Percentiles rank a stretch among this genome's conserved stretches.
Conservation (phyloP, 2,113 vertebrate species). For the Syngnathus typhle region DNA sequence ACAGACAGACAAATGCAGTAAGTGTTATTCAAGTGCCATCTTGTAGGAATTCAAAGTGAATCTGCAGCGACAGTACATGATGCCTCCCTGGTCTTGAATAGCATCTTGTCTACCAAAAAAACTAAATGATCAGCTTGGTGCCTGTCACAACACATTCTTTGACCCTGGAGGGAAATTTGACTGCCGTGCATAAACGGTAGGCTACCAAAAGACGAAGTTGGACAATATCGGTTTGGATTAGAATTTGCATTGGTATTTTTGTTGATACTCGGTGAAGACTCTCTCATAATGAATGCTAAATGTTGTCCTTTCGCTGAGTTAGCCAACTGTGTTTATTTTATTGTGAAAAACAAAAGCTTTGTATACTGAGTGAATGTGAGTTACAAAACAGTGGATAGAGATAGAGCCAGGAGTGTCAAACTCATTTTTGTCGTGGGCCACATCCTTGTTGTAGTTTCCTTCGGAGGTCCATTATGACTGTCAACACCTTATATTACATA, state of each 20-base stretch:
- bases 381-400: not conserved
- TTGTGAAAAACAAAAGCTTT: not conserved
- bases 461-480: too few relatives aligned
- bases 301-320: too few relatives aligned
- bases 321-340: not conserved
- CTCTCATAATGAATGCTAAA: too few relatives aligned
- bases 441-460: too few relatives aligned
- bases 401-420: slow-evolving; percentile 1
- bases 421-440: too few relatives aligned
- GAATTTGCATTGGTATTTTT: too few relatives aligned
- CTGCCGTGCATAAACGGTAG: not conserved
- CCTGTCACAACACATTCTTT: not conserved
- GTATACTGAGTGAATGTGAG: not conserved
- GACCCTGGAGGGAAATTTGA: not conserved
- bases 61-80: not conserved
- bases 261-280: too few relatives aligned
- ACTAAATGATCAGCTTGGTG: too few relatives aligned
- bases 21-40: not conserved
- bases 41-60: not conserved
- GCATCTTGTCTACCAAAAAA: not conserved
- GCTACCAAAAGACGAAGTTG: not conserved
- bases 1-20: too few relatives aligned
- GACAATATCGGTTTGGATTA: too few relatives aligned
- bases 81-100: not conserved
- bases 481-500: too few relatives aligned